Evolutionary conservation across 2,113 vertebrate genomes (phyloP), one percentile per base, ranked within the genome.

Genomic region (Mustela nigripes): DNA sequence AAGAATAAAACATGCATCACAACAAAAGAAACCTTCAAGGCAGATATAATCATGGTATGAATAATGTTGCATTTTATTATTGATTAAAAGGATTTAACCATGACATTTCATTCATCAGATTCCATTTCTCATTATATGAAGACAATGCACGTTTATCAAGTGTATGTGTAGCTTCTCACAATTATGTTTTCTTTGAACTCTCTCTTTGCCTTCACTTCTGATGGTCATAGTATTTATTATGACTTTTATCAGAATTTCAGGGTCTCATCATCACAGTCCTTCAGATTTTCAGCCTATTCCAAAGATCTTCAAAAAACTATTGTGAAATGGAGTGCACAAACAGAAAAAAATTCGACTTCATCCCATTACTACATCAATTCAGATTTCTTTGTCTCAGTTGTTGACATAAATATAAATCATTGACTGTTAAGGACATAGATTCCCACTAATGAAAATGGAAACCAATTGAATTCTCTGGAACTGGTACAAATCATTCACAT

Each of bases 91-190:
- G n/a, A 92, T 98, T 98, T 97, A 88, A 96, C 87, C 56, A 56
- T 98, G 97, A 98, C 95, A 96, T 96, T 98, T 98, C 96, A 97
- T 98, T 97, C 60, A 98, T 98, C 95, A 98, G 96, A 97, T 97
- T 98, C 89, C 83, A 97, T 95, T 98, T 98, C 94, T 97, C 93
- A 97, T 98, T 98, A 98, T 80, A 95, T 33, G 93, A 60, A 98
- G 98, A 92, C 74, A 94, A 83, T 97, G 80, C 82, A 92, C 86
- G 95, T 95, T 98, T 98, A 96, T 98, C 96, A 98, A 97, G 71
- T 89, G 93, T 95, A 97, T 85, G 89, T 19, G 83, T 97, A 71
- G 71, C 36, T 98, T 98, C 98, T 97, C 48, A 90, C 31, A 73
- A 81, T 83, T 92, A 15, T 21, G 65, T 73, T 95, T 36, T 92